Conservation (phyloP, 1,140 invertebrate species). For the Psilanteris sp. region DNA sequence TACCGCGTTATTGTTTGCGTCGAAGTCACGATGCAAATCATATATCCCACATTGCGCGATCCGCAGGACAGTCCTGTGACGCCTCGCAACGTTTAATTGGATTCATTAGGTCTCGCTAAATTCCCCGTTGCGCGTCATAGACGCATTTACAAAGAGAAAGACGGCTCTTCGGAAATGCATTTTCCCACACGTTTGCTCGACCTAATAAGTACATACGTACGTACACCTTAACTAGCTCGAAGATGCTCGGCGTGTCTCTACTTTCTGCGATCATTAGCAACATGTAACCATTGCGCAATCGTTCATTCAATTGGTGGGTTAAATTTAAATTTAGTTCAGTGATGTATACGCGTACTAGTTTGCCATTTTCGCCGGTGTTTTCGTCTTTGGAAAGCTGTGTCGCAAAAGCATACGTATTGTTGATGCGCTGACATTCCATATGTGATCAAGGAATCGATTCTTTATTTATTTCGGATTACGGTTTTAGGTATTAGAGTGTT, state of each 20-base stretch:
- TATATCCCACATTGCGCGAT: constrained; percentile 48
- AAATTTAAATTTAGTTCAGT: constrained; percentile 22
- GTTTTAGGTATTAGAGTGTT: too few species aligned
- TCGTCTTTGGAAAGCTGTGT: too few species aligned
- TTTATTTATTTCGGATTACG: too few species aligned
- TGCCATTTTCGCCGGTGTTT: too few species aligned
- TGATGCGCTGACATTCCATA: too few species aligned
- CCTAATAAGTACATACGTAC: constrained; percentile 42
- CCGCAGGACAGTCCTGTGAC: constrained; percentile 43
- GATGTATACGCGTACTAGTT: too few species aligned
- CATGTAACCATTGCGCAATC: constrained; percentile 31
- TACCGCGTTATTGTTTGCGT: constrained; percentile 54
- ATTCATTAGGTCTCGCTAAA: constrained; percentile 51
- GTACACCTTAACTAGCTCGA: constrained; percentile 38
- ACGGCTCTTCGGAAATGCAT: constrained; percentile 46
- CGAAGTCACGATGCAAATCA: constrained; percentile 55
- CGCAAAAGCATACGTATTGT: too few species aligned
- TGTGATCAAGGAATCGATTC: too few species aligned
- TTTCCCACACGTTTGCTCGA: constrained; percentile 51
- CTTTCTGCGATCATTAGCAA: constrained; percentile 35
- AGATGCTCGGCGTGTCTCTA: constrained; percentile 33
- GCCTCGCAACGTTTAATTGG: constrained; percentile 57
- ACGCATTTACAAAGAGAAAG: constrained; percentile 14
- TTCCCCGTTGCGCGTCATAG: constrained; percentile 31
- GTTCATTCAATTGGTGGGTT: constrained; percentile 15